Evolutionary conservation across 2,888 invertebrate genomes (phyloP), one percentile per base, ranked within the genome.

Genomic region (Clusia tigrina): DNA sequence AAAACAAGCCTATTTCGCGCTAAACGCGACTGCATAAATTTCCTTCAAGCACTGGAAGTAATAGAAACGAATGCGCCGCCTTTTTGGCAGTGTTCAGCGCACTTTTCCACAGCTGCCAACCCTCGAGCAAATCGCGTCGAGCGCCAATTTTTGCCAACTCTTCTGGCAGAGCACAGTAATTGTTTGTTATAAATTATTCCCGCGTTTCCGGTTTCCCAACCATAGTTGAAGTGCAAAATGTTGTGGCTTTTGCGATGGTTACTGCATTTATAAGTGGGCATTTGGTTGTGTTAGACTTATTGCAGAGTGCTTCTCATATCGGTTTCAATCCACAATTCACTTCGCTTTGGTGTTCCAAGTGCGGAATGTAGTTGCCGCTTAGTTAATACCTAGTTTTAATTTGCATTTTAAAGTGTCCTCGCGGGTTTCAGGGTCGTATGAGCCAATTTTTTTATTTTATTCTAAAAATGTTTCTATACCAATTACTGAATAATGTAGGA

Each of bases 51-150:
- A 42, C 3, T 42, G n/a, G 9, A 32, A n/a, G 32, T 32, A 6
- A 6, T 12, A 32, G 32, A 6, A n/a, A 42, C 42, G 6, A 42
- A 3, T 3, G n/a, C 42, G 10, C 9, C n/a, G 42, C 42, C 42
- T 10, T 42, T 42, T 23, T 24, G 52, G 24, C 22, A 23, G 9
- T 52, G 23, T 20, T 23, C n/a, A 23, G 15, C 9, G 52, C 26
- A 5, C 20, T 51, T 51, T 51, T 65, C 67, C 68, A 62, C 62
- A 62, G 67, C 37, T 26, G 62, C 64, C 67, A 64, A 69, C 74
- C 60, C 74, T 73, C 76, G 74, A 76, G 76, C 73, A 73, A 68
- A 65, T 71, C 6, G 32, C 32, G 32, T 32, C 32, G 32, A 23
- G 69, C 74, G 65, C 67, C 67, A 56, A 57, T 60, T 64, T 56